phyloP scores from a whole-genome alignment of 2,888 invertebrate species.

The Nebria salina region DNA sequence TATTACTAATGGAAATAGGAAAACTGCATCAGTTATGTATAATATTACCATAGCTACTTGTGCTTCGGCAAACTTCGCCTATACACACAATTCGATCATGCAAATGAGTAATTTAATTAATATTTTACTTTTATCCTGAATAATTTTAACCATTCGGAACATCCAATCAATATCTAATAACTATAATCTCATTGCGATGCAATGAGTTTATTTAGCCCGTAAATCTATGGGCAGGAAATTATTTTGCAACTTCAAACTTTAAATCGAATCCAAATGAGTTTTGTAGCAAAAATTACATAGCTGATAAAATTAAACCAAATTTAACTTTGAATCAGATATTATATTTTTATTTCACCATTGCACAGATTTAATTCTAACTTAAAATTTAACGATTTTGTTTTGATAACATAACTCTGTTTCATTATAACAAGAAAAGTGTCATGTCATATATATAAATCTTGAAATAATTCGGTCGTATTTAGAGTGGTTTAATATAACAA shows the following conservation, averaged over 20 bases:
- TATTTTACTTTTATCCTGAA: not conserved
- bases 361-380: not conserved
- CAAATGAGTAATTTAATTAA: constrained; percentile 19
- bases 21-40: constrained; percentile 43
- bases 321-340: not conserved
- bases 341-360: not conserved
- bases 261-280: not conserved
- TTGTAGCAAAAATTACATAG: not conserved
- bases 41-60: constrained; percentile 29
- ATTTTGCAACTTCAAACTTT: not conserved
- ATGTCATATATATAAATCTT: no score
- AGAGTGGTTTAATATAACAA: no score
- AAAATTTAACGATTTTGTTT: not conserved
- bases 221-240: not conserved
- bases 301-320: not conserved
- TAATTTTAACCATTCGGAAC: not conserved
- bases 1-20: constrained; percentile 46
- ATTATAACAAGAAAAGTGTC: no score
- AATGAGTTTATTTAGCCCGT: not conserved
- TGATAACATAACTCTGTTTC: not conserved
- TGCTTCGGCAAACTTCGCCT: not conserved
- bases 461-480: no score
- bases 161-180: not conserved
- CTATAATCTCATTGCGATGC: not conserved
- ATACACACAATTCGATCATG: constrained; percentile 4